Evolutionary conservation across 1,140 invertebrate genomes (phyloP), one percentile per base, ranked within the genome.

Genomic region (Trinorchestia longiramus): DNA sequence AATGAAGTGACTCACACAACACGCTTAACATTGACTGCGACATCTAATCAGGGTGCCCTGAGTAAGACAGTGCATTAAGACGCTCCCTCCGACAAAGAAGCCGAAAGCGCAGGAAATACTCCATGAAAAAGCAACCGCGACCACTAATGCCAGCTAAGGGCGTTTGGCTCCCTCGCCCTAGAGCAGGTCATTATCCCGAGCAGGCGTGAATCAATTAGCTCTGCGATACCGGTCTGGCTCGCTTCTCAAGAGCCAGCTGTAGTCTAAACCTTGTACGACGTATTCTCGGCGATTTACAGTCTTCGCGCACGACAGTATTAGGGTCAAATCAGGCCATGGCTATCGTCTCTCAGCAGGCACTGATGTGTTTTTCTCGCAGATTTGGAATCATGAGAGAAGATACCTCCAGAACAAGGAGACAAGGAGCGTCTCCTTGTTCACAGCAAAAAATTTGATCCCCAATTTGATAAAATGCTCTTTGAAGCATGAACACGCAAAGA

Each of bases 131-230:
- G 92, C 92, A 94, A 43, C 92, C 43, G 44, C 92, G 92, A 94
- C 92, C 92, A 94, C 92, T 94, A 94, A 94, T 94, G 92, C 92
- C 92, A 94, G 92, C 88, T 90, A 90, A 90, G 88, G 88, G 88
- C 92, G 92, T 94, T 94, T 47, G 92, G 92, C 92, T 94, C 92
- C 44, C 92, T 94, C 43, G 92, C 28, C 92, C 92, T 42, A 94
- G 92, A 94, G 92, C 92, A 94, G 92, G 92, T 94, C 92, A 94
- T 94, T 94, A 94, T 94, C 92, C 92, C 92, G 92, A 94, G 92
- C 92, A 94, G 92, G 92, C 92, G 92, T 94, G 92, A 94, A 94
- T 94, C 92, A 94, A 94, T 94, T 94, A 94, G 92, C 92, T 94
- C 92, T 11, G 92, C 44, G 92, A 94, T 94, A 94, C 92, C 92